Conservation (phyloP, 2,797 vertebrate genomes). For the Schizopygopsis pylzovi region DNA sequence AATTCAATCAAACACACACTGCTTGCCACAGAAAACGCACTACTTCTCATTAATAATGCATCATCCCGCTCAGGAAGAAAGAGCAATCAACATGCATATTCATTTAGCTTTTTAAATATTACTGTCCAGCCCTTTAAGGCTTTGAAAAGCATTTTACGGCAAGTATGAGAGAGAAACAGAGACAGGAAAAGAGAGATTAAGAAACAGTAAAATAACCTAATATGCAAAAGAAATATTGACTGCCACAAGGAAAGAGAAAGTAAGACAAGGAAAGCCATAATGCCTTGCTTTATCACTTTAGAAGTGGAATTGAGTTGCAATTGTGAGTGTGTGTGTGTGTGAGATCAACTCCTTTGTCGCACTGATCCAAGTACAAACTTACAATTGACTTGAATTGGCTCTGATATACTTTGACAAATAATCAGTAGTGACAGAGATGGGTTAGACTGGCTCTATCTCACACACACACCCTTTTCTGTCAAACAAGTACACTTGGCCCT, state of each 20-base stretch:
- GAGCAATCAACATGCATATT: conserved; percentile 69
- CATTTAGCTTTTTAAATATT: conserved; percentile 73
- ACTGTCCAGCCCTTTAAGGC: conserved; percentile 71
- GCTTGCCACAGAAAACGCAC: conserved; percentile 53
- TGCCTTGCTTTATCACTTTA: not conserved
- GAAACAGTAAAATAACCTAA: conserved; percentile 5
- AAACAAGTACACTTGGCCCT: not conserved
- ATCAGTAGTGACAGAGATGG: conserved; percentile 26
- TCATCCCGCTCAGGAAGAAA: conserved; percentile 66
- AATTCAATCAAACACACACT: conserved; percentile 34
- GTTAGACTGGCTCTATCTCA: not conserved
- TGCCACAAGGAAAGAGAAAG: conserved; percentile 3
- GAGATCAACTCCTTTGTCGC: not conserved
- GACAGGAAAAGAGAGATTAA: not conserved
- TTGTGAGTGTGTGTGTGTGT: not conserved
- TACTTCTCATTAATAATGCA: conserved; percentile 66
- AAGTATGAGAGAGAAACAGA: conserved; percentile 19
- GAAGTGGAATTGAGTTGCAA: not conserved
- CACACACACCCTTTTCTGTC: not conserved
- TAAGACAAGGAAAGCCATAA: not conserved
- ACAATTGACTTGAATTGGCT: conserved; percentile 9
- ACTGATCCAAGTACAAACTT: not conserved
- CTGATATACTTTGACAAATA: conserved; percentile 23
- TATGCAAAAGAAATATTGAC: conserved; percentile 29
- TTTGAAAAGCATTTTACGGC: conserved; percentile 40